A percentile compares a stretch with the other conserved stretches of the same genome.
phyloP scores from a whole-genome alignment of 2,797 vertebrate genomes.

The Calcarius lapponicus region DNA sequence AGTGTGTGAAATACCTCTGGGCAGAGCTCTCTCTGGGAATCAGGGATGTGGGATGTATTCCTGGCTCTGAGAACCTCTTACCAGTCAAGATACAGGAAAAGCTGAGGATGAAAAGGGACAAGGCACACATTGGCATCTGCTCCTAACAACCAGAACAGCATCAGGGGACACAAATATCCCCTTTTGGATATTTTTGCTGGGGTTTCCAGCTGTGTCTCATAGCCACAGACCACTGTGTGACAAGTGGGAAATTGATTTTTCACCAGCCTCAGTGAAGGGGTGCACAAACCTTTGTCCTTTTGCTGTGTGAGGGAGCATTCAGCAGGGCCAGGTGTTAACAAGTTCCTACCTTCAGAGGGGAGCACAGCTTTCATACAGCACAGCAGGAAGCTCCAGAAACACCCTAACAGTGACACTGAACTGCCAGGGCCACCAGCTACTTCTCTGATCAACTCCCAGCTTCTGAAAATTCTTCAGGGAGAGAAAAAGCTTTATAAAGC shows the following conservation, averaged over 20 bases:
- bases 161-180: background rate
- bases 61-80: background rate
- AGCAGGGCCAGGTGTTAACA: background rate
- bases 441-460: background rate
- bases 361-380: background rate
- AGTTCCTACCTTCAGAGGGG: background rate
- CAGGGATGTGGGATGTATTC: background rate
- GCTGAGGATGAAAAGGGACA: background rate
- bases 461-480: background rate
- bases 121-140: no score
- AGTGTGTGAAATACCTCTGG: accelerated
- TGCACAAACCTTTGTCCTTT: background rate
- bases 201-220: background rate
- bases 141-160: background rate
- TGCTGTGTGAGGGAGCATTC: background rate
- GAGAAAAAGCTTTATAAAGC: background rate
- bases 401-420: background rate
- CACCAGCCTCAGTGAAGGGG: background rate
- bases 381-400: background rate
- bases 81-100: background rate
- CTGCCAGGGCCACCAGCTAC: background rate
- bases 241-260: background rate
- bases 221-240: background rate
- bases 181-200: background rate
- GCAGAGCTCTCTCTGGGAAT: background rate